phyloP scores from a whole-genome alignment of 2,888 invertebrate genomes.

The Sceliomorpha sp. region DNA sequence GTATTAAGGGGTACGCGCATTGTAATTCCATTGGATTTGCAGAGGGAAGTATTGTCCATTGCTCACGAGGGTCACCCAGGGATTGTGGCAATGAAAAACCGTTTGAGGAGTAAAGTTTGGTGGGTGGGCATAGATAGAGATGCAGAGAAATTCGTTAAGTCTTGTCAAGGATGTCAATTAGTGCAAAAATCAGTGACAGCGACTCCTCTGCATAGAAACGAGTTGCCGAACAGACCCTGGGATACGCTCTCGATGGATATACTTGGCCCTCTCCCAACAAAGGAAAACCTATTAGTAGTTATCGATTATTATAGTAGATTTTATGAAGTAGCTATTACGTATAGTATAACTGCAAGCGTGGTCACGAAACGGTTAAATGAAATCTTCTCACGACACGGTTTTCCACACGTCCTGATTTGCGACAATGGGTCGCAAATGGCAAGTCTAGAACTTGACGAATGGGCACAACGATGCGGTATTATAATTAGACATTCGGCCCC shows the following conservation, averaged over 20 bases:
- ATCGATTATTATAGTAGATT: slow-evolving; percentile 60
- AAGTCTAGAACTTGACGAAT: slow-evolving; percentile 40
- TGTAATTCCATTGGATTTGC: slow-evolving; percentile 14
- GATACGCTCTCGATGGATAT: slow-evolving; percentile 46
- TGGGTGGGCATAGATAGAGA: slow-evolving; percentile 48
- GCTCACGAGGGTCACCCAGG: slow-evolving; percentile 70
- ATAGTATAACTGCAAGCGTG: slow-evolving; percentile 31
- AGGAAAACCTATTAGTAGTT: slow-evolving; percentile 40
- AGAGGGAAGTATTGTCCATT: slow-evolving; percentile 1
- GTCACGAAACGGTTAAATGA: slow-evolving; percentile 47
- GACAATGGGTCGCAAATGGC: slow-evolving; percentile 62
- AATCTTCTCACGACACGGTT: slow-evolving; percentile 56
- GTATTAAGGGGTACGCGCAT: slow-evolving; percentile 49
- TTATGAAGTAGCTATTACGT: slow-evolving; percentile 41
- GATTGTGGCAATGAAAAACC: slow-evolving; percentile 52
- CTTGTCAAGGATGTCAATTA: slow-evolving; percentile 50
- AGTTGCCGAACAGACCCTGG: slow-evolving; percentile 1
- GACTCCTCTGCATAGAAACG: slow-evolving; percentile 10
- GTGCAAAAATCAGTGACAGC: not conserved
- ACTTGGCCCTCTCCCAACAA: slow-evolving; percentile 51
- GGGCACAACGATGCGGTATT: slow-evolving; percentile 41
- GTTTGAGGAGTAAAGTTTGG: slow-evolving; percentile 55
- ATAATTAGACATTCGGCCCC: slow-evolving; percentile 50
- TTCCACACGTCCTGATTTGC: slow-evolving; percentile 35
- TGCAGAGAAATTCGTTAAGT: slow-evolving; percentile 38